These are phyloP conservation scores for Podarcis muralis DNA, from an alignment of 2,113 vertebrate genomes.

Conservation along the genomic window DNA sequence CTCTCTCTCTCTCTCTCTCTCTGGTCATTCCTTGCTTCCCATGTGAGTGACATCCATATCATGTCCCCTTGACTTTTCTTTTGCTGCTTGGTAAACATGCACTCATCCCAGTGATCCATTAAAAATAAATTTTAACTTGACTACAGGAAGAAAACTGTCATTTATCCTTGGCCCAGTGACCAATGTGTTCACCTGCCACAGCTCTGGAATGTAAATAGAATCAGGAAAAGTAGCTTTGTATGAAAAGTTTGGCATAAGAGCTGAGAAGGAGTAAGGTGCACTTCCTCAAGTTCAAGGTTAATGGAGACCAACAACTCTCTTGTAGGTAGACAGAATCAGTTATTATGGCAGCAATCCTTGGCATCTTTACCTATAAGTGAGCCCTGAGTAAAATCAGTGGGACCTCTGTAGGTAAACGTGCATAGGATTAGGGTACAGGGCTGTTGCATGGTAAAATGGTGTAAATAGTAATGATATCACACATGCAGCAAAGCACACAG, in stretches of 20 bases:
- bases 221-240: neutral
- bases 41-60: neutral
- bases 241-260: neutral
- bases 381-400: neutral
- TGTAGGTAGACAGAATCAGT: neutral
- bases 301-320: neutral
- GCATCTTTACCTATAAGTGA: neutral
- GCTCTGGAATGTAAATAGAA: neutral
- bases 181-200: neutral
- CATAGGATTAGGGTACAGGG: neutral
- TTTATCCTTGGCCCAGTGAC: neutral
- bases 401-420: neutral
- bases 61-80: neutral
- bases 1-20: neutral
- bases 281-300: neutral
- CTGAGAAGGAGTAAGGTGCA: neutral
- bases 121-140: neutral
- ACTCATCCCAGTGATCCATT: neutral
- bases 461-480: too few relatives aligned
- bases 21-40: neutral
- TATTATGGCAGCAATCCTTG: neutral
- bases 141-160: neutral
- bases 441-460: too few relatives aligned
- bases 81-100: neutral
- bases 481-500: too few relatives aligned